These are phyloP conservation scores for Abrostola triplasia DNA, from an alignment of 2,888 invertebrate genomes.

Conservation along the genomic window DNA sequence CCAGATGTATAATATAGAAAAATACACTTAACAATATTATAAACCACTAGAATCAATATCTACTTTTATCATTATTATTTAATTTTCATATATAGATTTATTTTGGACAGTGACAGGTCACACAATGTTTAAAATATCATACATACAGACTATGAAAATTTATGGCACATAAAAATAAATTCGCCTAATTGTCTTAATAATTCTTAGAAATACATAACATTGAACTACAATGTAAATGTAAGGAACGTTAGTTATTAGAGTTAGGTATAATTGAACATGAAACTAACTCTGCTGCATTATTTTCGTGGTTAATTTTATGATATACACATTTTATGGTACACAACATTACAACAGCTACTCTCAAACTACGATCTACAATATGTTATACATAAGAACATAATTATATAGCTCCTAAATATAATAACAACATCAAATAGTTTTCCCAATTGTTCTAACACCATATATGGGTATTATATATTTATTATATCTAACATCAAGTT, in stretches of 20 bases:
- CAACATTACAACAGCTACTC: conserved; percentile 12
- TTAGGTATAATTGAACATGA: conserved; percentile 10
- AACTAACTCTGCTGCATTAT: conserved; percentile 4
- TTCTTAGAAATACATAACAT: conserved; percentile 32
- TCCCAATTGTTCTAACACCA: conserved; percentile 26
- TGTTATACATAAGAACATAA: conserved; percentile 6
- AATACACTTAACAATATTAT: conserved; percentile 35
- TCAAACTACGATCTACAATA: background rate
- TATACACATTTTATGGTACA: conserved; percentile 8
- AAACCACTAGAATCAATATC: conserved; percentile 29
- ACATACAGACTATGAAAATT: conserved; percentile 27
- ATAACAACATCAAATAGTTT: conserved; percentile 39
- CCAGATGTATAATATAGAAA: conserved; percentile 45
- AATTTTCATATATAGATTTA: conserved; percentile 15
- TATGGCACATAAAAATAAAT: conserved; percentile 70
- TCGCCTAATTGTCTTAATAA: conserved; percentile 43
- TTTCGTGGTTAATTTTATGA: conserved; percentile 12
- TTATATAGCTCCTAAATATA: conserved; percentile 33
- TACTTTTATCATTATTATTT: conserved; percentile 19
- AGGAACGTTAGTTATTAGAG: conserved; percentile 31
- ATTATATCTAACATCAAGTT: conserved; percentile 3
- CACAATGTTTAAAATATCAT: conserved; percentile 7
- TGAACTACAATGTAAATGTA: conserved; percentile 19
- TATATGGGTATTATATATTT: conserved; percentile 12
- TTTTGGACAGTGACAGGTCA: conserved; percentile 10